These are phyloP conservation scores for Episyrphus balteatus DNA, from an alignment of 1,140 invertebrate genomes.

Conservation along the genomic window DNA sequence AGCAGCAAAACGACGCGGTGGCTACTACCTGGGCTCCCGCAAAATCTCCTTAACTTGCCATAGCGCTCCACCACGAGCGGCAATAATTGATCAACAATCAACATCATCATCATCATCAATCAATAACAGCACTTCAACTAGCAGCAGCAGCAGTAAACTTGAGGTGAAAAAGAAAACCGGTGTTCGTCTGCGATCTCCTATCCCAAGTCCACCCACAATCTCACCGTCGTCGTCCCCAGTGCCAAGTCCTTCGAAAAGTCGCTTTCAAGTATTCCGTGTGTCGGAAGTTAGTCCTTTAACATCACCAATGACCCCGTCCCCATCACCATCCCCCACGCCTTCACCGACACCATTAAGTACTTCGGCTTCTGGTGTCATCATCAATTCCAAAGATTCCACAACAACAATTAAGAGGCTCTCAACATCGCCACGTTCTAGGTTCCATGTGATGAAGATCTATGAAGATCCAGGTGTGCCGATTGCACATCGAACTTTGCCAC, in stretches of 20 bases:
- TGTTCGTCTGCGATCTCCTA: slow-evolving; percentile 50
- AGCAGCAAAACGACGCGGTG: slow-evolving; percentile 24
- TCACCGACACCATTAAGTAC: slow-evolving; percentile 4
- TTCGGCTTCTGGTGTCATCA: slow-evolving; percentile 14
- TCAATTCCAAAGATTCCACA: slow-evolving; percentile 29
- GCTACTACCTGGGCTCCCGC: slow-evolving; percentile 43
- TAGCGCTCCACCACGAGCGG: slow-evolving; percentile 27
- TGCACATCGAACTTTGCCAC: slow-evolving; percentile 15
- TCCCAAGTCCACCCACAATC: slow-evolving; percentile 54
- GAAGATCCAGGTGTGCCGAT: slow-evolving; percentile 25
- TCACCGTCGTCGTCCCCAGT: slow-evolving; percentile 56
- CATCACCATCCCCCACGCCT: slow-evolving; percentile 12
- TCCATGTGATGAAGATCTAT: slow-evolving; percentile 30
- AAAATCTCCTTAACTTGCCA: slow-evolving; percentile 49
- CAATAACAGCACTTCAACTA: slow-evolving; percentile 16
- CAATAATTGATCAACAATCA: neutral
- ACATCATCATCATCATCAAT: slow-evolving; percentile 8
- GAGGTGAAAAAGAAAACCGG: slow-evolving; percentile 41
- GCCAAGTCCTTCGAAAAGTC: slow-evolving; percentile 43
- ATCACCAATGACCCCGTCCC: slow-evolving; percentile 23
- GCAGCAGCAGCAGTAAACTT: slow-evolving; percentile 20
- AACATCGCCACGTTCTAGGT: slow-evolving; percentile 28
- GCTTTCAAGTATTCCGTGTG: slow-evolving; percentile 48
- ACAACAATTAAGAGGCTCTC: slow-evolving; percentile 28
- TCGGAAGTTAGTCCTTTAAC: slow-evolving; percentile 35